Percentiles rank a stretch among this genome's conserved stretches.
These are phyloP conservation scores for Ophion ventricosus DNA, from an alignment of 2,888 invertebrate genomes.

Conservation along the genomic window DNA sequence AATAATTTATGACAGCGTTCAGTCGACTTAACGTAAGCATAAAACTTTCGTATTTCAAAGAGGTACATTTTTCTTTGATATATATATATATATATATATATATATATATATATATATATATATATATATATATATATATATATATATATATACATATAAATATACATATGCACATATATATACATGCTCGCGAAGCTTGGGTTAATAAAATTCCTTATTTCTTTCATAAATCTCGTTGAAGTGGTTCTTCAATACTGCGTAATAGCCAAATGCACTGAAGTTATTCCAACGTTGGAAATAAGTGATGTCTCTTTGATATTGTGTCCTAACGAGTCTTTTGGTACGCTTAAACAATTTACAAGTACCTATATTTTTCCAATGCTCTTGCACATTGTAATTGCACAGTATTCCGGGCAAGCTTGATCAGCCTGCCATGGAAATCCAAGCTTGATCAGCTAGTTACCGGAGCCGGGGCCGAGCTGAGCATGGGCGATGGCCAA, in stretches of 20 bases:
- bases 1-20: not conserved
- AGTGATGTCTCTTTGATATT: too few species aligned
- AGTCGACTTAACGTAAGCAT: not conserved
- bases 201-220: not conserved
- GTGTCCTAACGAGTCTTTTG: too few species aligned
- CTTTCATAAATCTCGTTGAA: not conserved
- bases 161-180: too few species aligned
- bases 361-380: too few species aligned
- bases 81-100: not conserved
- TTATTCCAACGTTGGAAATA: too few species aligned
- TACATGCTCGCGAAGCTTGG: not conserved
- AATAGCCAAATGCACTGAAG: too few species aligned
- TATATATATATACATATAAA: too few species aligned
- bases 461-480: not conserved
- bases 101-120: not conserved
- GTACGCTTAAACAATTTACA: too few species aligned
- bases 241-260: not conserved
- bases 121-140: not conserved
- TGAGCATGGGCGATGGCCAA: not conserved
- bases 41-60: not conserved
- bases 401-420: too few species aligned
- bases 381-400: too few species aligned
- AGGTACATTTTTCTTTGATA: not conserved
- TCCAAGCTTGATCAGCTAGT: too few species aligned
- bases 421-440: too few species aligned